Evolutionary conservation across 2,888 invertebrate genomes (phyloP), one percentile per base, ranked within the genome.

Genomic region (Diaprepes abbreviatus): DNA sequence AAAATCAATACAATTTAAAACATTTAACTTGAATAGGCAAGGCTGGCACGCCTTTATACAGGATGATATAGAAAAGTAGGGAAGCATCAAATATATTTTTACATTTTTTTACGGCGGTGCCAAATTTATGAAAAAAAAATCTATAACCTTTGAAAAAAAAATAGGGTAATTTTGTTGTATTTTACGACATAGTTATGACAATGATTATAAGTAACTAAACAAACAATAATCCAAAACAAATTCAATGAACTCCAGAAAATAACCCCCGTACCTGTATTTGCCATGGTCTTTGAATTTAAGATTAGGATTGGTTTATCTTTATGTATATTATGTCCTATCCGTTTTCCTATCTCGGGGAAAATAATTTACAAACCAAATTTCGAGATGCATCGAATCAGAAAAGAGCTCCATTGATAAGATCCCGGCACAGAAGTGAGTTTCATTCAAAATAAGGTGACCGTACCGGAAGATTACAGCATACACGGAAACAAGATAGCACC

Each of bases 321-420:
- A 24, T 50, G 48, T 50, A 50, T 50, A 50, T 28, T 50, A 50
- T 28, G 14, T n/a, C 28, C 48, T 50, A 50, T 50, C 48, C 33
- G 64, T 43, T 64, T 64, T 55, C 50, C 57, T 12, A 45, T 35
- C 55, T 57, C 38, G 45, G 19, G 12, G 48, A 50, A 50, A 58
- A 58, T 57, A 66, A 66, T 66, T 66, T 57, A 66, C 58, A 58
- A 66, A 52, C 64, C 64, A 64, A 64, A 64, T 66, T 65, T 50
- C 14, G 58, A 57, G 38, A 66, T 66, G 57, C 58, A 66, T 36
- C 48, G 57, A 50, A 66, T 35, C 65, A 58, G 65, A 57, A 66
- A 57, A 66, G 57, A 57, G 58, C 35, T 14, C 17, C 40, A 55
- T 58, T 58, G 65, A 66, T 66, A 66, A 66, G 48, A 45, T 55